phyloP scores from a whole-genome alignment of 2,888 invertebrate genomes.

The Muscina levida region DNA sequence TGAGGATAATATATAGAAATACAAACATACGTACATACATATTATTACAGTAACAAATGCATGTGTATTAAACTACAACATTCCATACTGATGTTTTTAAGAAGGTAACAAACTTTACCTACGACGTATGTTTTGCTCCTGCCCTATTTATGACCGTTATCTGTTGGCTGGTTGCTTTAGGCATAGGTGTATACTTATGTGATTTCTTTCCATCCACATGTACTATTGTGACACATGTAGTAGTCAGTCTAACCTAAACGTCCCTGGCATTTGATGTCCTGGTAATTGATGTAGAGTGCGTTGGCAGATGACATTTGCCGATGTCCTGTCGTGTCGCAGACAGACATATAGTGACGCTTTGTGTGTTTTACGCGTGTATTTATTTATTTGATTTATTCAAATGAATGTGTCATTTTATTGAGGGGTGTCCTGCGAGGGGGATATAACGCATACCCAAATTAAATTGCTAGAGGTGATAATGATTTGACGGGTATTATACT shows the following conservation, averaged over 20 bases:
- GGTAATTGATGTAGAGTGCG: conserved; percentile 9
- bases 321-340: conserved; percentile 12
- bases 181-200: conserved; percentile 26
- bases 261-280: background rate
- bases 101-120: background rate
- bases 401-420: conserved; percentile 21
- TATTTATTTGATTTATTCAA: conserved; percentile 35
- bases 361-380: conserved; percentile 12
- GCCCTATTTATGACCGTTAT: too few relatives aligned
- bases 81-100: conserved; percentile 5
- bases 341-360: background rate
- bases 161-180: conserved; percentile 13
- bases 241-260: too few relatives aligned
- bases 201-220: conserved; percentile 18
- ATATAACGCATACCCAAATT: too few relatives aligned
- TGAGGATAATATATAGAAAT: conserved; percentile 52
- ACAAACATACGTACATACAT: background rate
- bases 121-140: too few relatives aligned
- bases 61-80: too few relatives aligned
- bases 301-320: conserved; percentile 42
- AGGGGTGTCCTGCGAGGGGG: conserved; percentile 7
- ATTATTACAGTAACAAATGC: background rate
- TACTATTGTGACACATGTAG: too few relatives aligned
- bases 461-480: too few relatives aligned
- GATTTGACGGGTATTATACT: too few relatives aligned